Evolutionary conservation across 2,113 vertebrate species (phyloP).

Genomic region (Rhabdomys dilectus): DNA sequence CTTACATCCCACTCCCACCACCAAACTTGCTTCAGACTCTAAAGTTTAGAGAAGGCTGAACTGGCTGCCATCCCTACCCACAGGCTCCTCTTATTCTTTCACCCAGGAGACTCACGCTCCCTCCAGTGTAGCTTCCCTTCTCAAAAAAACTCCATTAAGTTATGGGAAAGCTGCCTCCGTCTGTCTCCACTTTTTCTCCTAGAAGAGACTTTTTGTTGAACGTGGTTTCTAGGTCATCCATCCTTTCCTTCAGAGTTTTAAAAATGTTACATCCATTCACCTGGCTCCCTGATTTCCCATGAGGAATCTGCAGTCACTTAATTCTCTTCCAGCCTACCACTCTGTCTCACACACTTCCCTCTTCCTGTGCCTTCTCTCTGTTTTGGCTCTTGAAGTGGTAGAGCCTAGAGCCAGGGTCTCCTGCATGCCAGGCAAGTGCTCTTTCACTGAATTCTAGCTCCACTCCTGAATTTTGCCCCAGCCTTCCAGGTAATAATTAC

Average conservation of each 20-base stretch:
- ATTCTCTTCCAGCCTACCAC: rapidly evolving
- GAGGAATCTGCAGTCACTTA: no score
- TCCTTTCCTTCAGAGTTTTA: neutral
- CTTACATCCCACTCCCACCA: no score
- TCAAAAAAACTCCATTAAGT: neutral
- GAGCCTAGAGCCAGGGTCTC: neutral
- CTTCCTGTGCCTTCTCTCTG: neutral
- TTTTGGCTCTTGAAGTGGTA: no score
- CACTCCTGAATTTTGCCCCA: neutral
- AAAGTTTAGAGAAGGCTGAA: neutral
- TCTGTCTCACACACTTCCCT: neutral
- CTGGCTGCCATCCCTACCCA: neutral
- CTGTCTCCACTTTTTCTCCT: neutral
- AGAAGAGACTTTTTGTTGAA: neutral
- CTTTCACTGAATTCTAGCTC: neutral
- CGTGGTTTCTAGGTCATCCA: neutral
- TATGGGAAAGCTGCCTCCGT: no score
- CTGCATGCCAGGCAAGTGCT: neutral
- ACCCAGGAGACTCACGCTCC: neutral
- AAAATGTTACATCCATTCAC: neutral
- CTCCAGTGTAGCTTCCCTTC: neutral
- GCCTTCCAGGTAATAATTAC: neutral
- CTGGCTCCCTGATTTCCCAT: neutral
- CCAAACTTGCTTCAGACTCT: neutral
- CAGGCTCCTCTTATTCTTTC: no score